Base-by-base conservation (phyloP, 2,797 vertebrate genomes). In the Hydrophis major region DNA sequence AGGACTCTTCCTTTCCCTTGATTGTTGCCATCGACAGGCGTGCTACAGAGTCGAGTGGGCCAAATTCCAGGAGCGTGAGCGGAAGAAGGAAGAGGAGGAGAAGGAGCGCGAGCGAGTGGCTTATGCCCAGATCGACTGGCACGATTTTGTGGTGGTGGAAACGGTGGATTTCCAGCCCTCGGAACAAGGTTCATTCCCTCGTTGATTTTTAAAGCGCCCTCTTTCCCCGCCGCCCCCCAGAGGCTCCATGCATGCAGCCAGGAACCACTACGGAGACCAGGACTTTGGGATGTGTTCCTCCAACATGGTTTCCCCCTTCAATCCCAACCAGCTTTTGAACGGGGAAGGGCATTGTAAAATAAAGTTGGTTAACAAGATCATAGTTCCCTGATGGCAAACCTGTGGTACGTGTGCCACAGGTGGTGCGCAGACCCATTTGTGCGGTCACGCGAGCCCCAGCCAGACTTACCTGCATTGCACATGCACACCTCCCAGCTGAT, bases 61-160 rank as follows among this genome's bases (percentile, higher is more conserved):
- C 91, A 99, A 99, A 96, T 99, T 99, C 96, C 99, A 99, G 97
- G 99, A 99, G 94, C 98, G 99, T 16, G 99, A 99, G 97, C 98
- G 99, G 90, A 99, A 99, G 98, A 99, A 99, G 93, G 99, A 99
- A 88, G 99, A 99, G 94, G 99, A 99, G 94, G 99, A 99, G 96
- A 98, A 99, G 57, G 99, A 99, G 96, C 99, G 99, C 88, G 99
- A 99, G 92, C 98, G 99, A 0, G 99, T 99, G 59, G 99, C 99
- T 12, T 99, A 99, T 63, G 99, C 99, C 61, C 99, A 99, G 96
- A 99, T 99, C 0, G 99, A 99, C 95, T 99, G 99, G 99, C 99
- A 99, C 55, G 99, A 99, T 96, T 99, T 99, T 95, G 99, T 99
- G 6, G 99, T 99, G 4, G 99, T 99, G 66, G 99, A 99, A 97